Evolutionary conservation across 2,113 vertebrate species (phyloP).

Genomic region (Solenodon paradoxus): DNA sequence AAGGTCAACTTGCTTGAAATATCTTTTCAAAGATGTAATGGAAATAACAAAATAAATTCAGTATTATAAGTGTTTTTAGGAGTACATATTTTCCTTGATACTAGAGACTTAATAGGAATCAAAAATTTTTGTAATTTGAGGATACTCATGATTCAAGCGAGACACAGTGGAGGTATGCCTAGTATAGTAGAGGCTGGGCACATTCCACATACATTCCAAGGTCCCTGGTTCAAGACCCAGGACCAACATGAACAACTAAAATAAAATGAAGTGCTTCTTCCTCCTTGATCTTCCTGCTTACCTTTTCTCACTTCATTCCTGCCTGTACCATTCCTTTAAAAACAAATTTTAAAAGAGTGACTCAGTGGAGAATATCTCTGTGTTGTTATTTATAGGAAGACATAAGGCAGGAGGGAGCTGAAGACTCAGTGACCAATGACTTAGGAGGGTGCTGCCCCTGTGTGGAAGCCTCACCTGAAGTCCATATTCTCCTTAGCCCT

Average conservation of each 20-base stretch:
- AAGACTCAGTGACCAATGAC: background rate
- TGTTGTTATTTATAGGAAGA: background rate
- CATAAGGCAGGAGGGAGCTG: background rate
- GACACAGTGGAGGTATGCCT: too few relatives aligned
- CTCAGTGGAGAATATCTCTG: background rate
- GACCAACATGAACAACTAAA: too few relatives aligned
- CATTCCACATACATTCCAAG: too few relatives aligned
- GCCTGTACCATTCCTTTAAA: too few relatives aligned
- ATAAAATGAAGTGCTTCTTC: too few relatives aligned
- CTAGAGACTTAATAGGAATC: background rate
- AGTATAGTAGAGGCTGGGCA: too few relatives aligned
- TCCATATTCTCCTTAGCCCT: background rate
- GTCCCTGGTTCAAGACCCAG: too few relatives aligned
- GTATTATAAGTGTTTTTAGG: background rate
- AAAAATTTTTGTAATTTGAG: background rate
- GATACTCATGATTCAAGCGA: too few relatives aligned
- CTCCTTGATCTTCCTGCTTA: too few relatives aligned
- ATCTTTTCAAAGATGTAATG: background rate
- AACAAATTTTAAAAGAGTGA: too few relatives aligned
- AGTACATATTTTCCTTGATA: background rate
- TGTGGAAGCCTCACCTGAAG: background rate
- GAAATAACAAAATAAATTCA: background rate
- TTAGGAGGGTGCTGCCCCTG: background rate
- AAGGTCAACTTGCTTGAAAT: background rate
- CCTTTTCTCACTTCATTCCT: too few relatives aligned